Evolutionary conservation across 2,113 vertebrate genomes (phyloP).

Genomic region (Perca fluviatilis): DNA sequence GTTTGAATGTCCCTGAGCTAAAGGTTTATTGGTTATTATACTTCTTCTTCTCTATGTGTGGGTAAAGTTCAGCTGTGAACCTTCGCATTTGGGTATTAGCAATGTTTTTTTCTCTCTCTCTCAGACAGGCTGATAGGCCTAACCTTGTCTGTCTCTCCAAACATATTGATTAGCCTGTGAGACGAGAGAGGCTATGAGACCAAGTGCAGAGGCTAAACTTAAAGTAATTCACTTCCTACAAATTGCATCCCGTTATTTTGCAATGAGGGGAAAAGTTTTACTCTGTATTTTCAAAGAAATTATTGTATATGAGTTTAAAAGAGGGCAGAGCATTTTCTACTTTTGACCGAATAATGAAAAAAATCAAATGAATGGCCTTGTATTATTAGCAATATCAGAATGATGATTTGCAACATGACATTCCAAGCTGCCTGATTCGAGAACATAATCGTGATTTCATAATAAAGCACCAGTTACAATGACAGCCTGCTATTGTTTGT

Average conservation of each 20-base stretch:
- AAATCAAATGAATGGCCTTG: background rate
- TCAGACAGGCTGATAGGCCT: slow-evolving; percentile 66
- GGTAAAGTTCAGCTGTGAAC: slow-evolving; percentile 72
- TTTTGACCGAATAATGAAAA: slow-evolving; percentile 6
- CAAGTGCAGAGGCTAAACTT: slow-evolving; percentile 61
- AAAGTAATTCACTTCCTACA: slow-evolving; percentile 53
- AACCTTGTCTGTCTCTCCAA: slow-evolving; percentile 78
- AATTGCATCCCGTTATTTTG: slow-evolving; percentile 49
- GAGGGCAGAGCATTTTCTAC: background rate
- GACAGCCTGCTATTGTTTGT: slow-evolving; percentile 32
- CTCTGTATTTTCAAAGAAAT: background rate
- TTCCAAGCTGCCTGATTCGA: background rate
- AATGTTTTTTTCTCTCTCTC: slow-evolving; percentile 31
- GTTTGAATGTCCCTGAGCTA: slow-evolving; percentile 70
- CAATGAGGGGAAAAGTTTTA: slow-evolving; percentile 20
- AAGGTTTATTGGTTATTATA: slow-evolving; percentile 67
- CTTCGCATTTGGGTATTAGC: slow-evolving; percentile 65
- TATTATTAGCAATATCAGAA: background rate
- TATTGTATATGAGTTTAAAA: background rate
- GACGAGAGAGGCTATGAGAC: slow-evolving; percentile 56
- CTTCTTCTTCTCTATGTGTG: slow-evolving; percentile 54
- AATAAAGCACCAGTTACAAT: background rate
- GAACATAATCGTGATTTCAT: slow-evolving; percentile 27
- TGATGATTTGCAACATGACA: slow-evolving; percentile 14
- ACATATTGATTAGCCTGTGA: slow-evolving; percentile 80